A percentile compares a stretch with the other conserved stretches of the same genome.
Conservation (phyloP, 2,797 vertebrate species). For the Setipinna tenuifilis region DNA sequence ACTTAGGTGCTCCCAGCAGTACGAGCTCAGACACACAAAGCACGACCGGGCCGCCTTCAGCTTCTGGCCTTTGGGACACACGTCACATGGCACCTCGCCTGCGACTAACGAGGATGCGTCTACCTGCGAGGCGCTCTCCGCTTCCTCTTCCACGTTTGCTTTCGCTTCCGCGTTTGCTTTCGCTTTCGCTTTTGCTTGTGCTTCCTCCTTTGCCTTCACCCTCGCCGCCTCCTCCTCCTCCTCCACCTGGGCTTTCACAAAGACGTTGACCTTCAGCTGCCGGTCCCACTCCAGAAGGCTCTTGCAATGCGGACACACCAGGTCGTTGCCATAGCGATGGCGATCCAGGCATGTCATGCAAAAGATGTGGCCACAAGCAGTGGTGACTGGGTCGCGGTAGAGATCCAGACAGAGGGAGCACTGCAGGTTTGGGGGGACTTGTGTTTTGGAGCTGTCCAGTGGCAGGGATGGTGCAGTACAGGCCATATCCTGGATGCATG, state of each 20-base stretch:
- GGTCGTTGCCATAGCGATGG: not conserved
- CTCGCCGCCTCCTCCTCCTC: conserved; percentile 24
- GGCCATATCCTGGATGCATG: conserved; percentile 54
- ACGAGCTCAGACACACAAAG: conserved; percentile 69
- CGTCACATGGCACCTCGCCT: conserved; percentile 62
- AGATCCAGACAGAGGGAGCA: conserved; percentile 65
- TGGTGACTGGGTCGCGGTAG: conserved; percentile 65
- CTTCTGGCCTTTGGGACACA: conserved; percentile 55
- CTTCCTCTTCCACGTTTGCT: too few relatives aligned
- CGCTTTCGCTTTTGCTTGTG: too few relatives aligned
- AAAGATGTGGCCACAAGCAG: conserved; percentile 68
- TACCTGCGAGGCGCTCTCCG: not conserved
- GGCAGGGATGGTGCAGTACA: not conserved
- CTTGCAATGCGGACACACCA: conserved; percentile 65
- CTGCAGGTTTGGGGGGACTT: conserved; percentile 39
- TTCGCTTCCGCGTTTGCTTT: too few relatives aligned
- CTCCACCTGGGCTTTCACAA: conserved; percentile 51
- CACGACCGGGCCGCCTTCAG: conserved; percentile 69
- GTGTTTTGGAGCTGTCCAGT: not conserved
- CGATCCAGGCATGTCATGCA: conserved; percentile 56
- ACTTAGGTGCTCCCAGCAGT: conserved; percentile 63
- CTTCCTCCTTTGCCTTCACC: rapidly evolving
- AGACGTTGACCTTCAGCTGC: conserved; percentile 46
- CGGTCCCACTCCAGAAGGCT: rapidly evolving
- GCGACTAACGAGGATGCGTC: not conserved